Percentiles rank a stretch among this genome's conserved stretches.
Conservation (phyloP, 2,797 vertebrate species). For the Sardinella longiceps region DNA sequence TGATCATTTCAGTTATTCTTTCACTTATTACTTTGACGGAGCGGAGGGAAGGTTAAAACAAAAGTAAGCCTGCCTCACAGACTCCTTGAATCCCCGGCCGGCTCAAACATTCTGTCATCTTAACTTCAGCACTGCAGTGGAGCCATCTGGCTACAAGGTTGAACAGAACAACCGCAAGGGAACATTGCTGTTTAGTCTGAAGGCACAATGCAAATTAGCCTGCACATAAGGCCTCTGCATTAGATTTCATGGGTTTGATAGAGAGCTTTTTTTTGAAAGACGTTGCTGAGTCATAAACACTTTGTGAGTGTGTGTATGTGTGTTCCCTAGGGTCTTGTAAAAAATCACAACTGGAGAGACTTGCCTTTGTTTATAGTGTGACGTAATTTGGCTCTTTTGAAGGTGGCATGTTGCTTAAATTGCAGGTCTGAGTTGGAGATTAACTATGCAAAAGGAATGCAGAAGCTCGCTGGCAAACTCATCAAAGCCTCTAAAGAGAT, state of each 20-base stretch:
- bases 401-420: slow-evolving; percentile 31
- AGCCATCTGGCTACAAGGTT: slow-evolving; percentile 24
- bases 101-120: not conserved
- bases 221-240: not conserved
- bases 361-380: not conserved
- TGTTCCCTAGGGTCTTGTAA: slow-evolving; percentile 1
- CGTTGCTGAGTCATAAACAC: slow-evolving; percentile 15
- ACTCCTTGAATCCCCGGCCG: not conserved
- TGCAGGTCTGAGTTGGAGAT: slow-evolving; percentile 83
- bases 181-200: not conserved
- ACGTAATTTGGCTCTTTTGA: not conserved
- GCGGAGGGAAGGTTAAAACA: slow-evolving; percentile 29
- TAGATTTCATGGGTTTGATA: not conserved
- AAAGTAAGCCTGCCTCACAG: not conserved
- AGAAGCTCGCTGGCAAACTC: slow-evolving; percentile 82
- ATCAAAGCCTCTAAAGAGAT: slow-evolving; percentile 79
- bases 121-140: not conserved
- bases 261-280: not conserved
- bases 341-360: not conserved
- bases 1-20: slow-evolving; percentile 55
- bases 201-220: slow-evolving; percentile 17
- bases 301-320: too few relatives aligned
- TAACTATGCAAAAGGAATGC: slow-evolving; percentile 82
- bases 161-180: not conserved
- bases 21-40: slow-evolving; percentile 47